A percentile compares a stretch with the other conserved stretches of the same genome.
Conservation (phyloP, 2,888 invertebrate species). For the Drosophila mercatorum region DNA sequence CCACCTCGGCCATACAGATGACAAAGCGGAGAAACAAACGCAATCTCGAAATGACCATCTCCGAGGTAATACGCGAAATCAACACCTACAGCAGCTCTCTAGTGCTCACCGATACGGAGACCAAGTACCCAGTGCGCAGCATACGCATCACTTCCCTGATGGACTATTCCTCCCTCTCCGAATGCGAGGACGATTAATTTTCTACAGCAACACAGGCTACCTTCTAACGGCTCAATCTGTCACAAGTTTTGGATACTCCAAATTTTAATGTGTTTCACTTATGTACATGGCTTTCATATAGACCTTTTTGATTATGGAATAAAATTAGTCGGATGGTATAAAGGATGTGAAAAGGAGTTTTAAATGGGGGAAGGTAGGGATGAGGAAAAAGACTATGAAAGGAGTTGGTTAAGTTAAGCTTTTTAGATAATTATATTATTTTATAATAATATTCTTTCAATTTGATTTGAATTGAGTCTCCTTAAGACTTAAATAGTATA, state of each 20-base stretch:
- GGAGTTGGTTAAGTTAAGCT: too few species aligned
- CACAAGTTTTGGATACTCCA: background rate
- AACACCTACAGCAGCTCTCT: slow-evolving; percentile 1
- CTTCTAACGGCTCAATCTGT: slow-evolving; percentile 11
- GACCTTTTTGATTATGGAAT: background rate
- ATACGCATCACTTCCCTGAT: background rate
- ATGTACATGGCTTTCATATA: background rate
- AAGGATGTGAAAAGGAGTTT: background rate
- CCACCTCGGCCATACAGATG: too few species aligned
- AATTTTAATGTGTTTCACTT: slow-evolving; percentile 17
- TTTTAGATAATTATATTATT: too few species aligned
- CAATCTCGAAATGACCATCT: background rate
- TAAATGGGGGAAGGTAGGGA: too few species aligned
- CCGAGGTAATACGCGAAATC: background rate
- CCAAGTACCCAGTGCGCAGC: background rate
- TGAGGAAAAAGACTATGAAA: too few species aligned
- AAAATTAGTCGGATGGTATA: background rate
- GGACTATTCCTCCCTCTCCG: background rate
- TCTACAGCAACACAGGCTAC: too few species aligned
- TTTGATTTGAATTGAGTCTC: too few species aligned
- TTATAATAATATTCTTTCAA: too few species aligned
- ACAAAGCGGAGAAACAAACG: background rate
- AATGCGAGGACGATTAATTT: background rate
- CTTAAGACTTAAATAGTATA: too few species aligned
- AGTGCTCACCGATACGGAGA: background rate